Conservation (phyloP, 2,888 invertebrate species). For the Dicyrtomina minuta region DNA sequence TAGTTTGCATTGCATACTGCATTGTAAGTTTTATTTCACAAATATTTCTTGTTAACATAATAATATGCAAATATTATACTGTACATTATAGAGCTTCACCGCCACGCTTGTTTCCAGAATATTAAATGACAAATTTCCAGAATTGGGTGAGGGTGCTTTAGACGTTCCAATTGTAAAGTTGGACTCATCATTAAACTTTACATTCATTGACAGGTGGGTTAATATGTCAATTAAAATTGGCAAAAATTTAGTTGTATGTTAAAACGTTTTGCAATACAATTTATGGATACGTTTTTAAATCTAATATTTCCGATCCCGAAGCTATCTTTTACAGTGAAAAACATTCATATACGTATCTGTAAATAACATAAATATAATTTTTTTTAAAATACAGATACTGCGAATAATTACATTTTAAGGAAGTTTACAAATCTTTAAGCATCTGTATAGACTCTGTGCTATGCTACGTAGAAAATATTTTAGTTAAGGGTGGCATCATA, state of each 20-base stretch:
- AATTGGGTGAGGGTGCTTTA: slow-evolving; percentile 33
- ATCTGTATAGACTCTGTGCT: too few relatives aligned
- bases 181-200: slow-evolving; percentile 31
- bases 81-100: slow-evolving; percentile 29
- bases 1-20: not conserved
- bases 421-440: too few relatives aligned
- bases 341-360: too few relatives aligned
- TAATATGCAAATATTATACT: not conserved
- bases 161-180: slow-evolving; percentile 39
- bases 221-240: not conserved
- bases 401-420: too few relatives aligned
- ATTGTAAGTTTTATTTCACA: not conserved
- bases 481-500: too few relatives aligned
- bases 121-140: slow-evolving; percentile 39
- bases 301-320: too few relatives aligned
- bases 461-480: too few relatives aligned
- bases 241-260: too few relatives aligned
- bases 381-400: too few relatives aligned
- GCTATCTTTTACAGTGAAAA: too few relatives aligned
- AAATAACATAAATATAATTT: too few relatives aligned
- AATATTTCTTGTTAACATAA: not conserved
- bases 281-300: slow-evolving; percentile 1
- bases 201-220: slow-evolving; percentile 39
- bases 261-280: too few relatives aligned
- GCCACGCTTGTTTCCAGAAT: slow-evolving; percentile 31